Evolutionary conservation across 2,888 invertebrate genomes (phyloP).

Genomic region (Drosophila bunnanda): DNA sequence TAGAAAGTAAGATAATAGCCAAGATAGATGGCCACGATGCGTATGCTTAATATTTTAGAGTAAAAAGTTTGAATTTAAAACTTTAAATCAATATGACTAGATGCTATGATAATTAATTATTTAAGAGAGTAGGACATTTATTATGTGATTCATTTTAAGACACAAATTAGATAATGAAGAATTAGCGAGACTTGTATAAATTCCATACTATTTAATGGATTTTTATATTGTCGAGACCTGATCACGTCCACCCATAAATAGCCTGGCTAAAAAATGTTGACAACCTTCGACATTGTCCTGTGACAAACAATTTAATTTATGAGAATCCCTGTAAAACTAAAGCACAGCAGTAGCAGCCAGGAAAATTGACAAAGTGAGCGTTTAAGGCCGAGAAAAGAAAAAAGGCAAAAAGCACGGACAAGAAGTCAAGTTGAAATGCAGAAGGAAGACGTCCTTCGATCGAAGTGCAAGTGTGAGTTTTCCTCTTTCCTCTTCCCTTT

Average conservation of each 20-base stretch:
- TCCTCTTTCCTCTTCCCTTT: constrained; percentile 4
- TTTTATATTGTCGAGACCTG: no score
- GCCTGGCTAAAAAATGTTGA: constrained; percentile 5
- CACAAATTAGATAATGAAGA: no score
- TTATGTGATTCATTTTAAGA: neutral
- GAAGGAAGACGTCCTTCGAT: constrained; percentile 57
- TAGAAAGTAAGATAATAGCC: constrained; percentile 58
- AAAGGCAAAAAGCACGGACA: constrained; percentile 36
- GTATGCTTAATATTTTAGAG: constrained; percentile 48
- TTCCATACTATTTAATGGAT: no score
- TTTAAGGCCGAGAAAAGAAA: constrained; percentile 33
- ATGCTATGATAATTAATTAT: neutral
- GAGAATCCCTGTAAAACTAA: constrained; percentile 74
- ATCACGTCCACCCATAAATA: constrained; percentile 20
- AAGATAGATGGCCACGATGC: constrained; percentile 22
- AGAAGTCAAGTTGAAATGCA: constrained; percentile 47
- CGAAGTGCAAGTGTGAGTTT: constrained; percentile 47
- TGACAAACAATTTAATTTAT: constrained; percentile 81
- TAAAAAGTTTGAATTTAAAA: neutral
- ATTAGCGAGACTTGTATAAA: no score
- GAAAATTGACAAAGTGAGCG: constrained; percentile 67
- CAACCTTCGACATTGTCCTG: constrained; percentile 53
- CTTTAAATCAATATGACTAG: neutral
- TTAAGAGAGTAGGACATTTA: neutral
- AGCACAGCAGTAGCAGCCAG: constrained; percentile 65